Percentiles rank a stretch among this genome's conserved stretches.
Conservation (phyloP, 1,140 invertebrate genomes). For the Drosophila tani region DNA sequence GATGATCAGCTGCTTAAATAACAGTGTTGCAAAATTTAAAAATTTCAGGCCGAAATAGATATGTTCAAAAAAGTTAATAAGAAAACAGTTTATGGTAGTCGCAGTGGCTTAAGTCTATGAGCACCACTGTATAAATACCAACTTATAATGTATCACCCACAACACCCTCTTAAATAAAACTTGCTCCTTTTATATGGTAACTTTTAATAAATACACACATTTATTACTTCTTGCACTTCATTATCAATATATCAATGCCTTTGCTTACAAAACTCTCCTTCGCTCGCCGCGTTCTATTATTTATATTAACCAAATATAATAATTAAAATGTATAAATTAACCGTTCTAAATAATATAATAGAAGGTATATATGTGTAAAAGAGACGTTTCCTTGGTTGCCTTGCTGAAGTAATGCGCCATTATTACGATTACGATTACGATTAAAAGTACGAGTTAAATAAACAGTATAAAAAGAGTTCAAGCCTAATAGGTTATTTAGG, state of each 20-base stretch:
- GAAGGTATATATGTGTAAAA: slow-evolving; percentile 24
- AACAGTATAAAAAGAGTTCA: slow-evolving; percentile 68
- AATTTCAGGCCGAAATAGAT: too few relatives aligned
- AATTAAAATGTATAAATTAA: slow-evolving; percentile 72
- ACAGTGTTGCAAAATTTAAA: too few relatives aligned
- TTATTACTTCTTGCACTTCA: slow-evolving; percentile 78
- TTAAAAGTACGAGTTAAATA: slow-evolving; percentile 58
- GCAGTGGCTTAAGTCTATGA: neutral
- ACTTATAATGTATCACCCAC: too few relatives aligned
- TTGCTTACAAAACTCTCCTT: slow-evolving; percentile 68
- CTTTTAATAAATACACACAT: slow-evolving; percentile 83
- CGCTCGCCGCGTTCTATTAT: slow-evolving; percentile 24
- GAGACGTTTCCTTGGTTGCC: slow-evolving; percentile 59
- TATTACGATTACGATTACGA: slow-evolving; percentile 32
- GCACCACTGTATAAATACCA: too few relatives aligned
- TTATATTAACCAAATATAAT: slow-evolving; percentile 54
- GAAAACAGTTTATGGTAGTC: too few relatives aligned
- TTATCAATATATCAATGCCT: slow-evolving; percentile 67
- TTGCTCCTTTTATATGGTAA: slow-evolving; percentile 38
- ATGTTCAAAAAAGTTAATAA: too few relatives aligned
- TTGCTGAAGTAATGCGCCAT: slow-evolving; percentile 63
- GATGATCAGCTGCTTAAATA: neutral
- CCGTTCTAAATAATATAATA: slow-evolving; percentile 48
- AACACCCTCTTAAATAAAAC: neutral
- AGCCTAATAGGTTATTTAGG: slow-evolving; percentile 48